Evolutionary conservation across 53 echinoderm and acorn worm genomes (phyloP), one percentile per base, ranked within the genome.

Genomic region (Echinarachnius parma): DNA sequence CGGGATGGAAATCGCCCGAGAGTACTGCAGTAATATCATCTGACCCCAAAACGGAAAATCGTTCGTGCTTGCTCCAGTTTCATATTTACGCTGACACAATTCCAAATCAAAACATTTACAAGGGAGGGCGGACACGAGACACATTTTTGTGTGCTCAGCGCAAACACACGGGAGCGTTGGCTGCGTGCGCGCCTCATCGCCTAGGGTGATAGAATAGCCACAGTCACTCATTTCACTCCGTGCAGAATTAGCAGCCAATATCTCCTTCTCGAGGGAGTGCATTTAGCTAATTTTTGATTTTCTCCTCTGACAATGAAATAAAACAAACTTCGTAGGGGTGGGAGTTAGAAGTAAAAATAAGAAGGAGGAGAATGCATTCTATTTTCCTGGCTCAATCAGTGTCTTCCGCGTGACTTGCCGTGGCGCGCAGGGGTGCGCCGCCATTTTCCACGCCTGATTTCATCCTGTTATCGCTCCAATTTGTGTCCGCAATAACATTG

Each of bases 71-170:
- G 68, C 53, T 68, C 50, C 48, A 49, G 31, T 52, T 68, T 52
- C 52, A 52, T 68, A 52, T 68, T 68, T 68, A 68, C 68, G 21
- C 68, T 68, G 68, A 68, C 68, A 68, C 68, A 68, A 68, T 68
- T 68, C 52, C 68, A 68, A 68, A 68, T 68, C 68, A 68, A 68
- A 68, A 68, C 68, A 68, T 68, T 68, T 68, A 68, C 37, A 50
- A 68, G 52, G 50, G 50, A 68, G 52, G 52, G 65, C 28, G 48
- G 37, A 7, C 65, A 45, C 44, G 44, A 22, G 65, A 44, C 65
- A 65, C 65, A 65, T 46, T 65, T n/a, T n/a, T n/a, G n/a, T n/a
- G n/a, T n/a, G n/a, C n/a, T n/a, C n/a, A n/a, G n/a, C n/a, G n/a
- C n/a, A n/a, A n/a, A n/a, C 15, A 65, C 27, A 28, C 19, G 28